Evolutionary conservation across 53 echinoderm and acorn worm genomes (phyloP), one percentile per base, ranked within the genome.

Genomic region (Luidia sarsii): DNA sequence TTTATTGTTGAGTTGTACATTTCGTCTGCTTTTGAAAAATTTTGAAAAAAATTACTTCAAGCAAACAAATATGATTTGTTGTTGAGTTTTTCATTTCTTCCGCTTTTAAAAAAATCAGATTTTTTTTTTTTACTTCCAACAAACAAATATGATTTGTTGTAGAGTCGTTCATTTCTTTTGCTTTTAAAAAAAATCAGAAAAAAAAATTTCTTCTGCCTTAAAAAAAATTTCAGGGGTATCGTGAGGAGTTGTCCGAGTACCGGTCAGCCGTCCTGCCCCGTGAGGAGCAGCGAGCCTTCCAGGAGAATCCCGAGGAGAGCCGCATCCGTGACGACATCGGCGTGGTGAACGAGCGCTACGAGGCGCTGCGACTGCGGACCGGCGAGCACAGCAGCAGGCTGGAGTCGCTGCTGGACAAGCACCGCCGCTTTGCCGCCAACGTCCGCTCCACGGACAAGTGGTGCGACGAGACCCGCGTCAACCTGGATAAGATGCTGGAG

Each of bases 191-290:
- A n/a, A n/a, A n/a, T n/a, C n/a, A n/a, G n/a, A n/a, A n/a, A n/a
- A n/a, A n/a, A n/a, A n/a, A n/a, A n/a, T n/a, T n/a, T n/a, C n/a
- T n/a, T n/a, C n/a, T n/a, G n/a, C n/a, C n/a, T n/a, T n/a, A n/a
- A n/a, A n/a, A n/a, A n/a, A n/a, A n/a, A 7, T 41, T 41, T 68
- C 75, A 96, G 97, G 83, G 69, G 13, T 93, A 90, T 87, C 83
- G 82, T 34, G 93, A 99, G 55, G 99, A 99, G 54, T 79, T 99
- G n/a, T 54, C 70, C 21, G 99, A 99, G 37, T 99, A 88, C 87
- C 80, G 99, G 20, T 89, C 79, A 19, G 72, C 91, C 16, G 99
- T 89, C 29, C 85, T 99, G 27, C 81, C 94, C 15, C 86, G 94
- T 27, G 93, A 99, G 29, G 89, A 94, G 65, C 91, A 91, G 41